Percentiles rank a stretch among this genome's conserved stretches.
Evolutionary conservation across 2,888 invertebrate genomes (phyloP).

Genomic region (Tupiocoris notatus): DNA sequence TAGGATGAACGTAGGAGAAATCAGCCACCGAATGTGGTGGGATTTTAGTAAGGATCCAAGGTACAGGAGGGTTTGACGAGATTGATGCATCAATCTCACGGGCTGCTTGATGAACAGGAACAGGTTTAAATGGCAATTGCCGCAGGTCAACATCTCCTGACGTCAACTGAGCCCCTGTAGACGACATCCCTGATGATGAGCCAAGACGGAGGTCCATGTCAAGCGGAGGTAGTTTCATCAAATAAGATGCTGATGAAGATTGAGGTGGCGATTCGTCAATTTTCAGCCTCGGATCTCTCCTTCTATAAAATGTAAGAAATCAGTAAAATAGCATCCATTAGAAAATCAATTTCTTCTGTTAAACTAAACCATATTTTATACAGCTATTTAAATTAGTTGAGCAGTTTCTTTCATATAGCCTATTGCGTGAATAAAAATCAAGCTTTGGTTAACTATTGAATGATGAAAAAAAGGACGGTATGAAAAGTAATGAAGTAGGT

Average conservation of each 20-base stretch:
- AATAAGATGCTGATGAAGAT: background rate
- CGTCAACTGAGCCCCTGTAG: background rate
- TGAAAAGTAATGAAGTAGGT: too few species aligned
- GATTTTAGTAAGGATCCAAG: slow-evolving; percentile 59
- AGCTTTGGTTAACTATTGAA: too few species aligned
- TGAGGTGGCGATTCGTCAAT: background rate
- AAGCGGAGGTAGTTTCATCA: slow-evolving; percentile 24
- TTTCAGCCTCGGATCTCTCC: slow-evolving; percentile 46
- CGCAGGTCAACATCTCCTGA: slow-evolving; percentile 72
- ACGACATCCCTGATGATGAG: background rate
- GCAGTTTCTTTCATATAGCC: too few species aligned
- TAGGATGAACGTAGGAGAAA: slow-evolving; percentile 47
- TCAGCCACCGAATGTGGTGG: slow-evolving; percentile 47
- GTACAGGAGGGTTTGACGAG: slow-evolving; percentile 71
- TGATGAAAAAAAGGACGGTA: too few species aligned
- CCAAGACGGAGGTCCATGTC: slow-evolving; percentile 45
- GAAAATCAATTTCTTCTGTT: background rate
- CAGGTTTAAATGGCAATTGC: slow-evolving; percentile 72
- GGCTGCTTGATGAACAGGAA: slow-evolving; percentile 78
- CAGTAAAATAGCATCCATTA: background rate
- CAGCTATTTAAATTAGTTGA: too few species aligned
- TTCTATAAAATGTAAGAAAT: slow-evolving; percentile 18
- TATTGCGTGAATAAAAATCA: too few species aligned
- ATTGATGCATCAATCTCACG: slow-evolving; percentile 83
- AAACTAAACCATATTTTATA: background rate